Conservation (phyloP, 2,113 vertebrate species). For the Platysternon megacephalum region DNA sequence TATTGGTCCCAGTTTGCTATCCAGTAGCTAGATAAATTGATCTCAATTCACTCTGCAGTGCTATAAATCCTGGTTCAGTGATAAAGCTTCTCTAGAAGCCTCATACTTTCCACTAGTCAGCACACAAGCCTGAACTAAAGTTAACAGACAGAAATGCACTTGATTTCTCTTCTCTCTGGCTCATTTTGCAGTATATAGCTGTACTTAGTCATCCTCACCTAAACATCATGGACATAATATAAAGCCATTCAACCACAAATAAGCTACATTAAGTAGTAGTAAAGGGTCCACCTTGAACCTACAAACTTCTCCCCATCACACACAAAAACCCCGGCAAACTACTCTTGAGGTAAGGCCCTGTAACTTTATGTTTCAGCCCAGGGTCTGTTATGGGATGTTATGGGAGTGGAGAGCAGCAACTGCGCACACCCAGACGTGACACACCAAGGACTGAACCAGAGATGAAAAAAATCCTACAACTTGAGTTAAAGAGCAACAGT, state of each 20-base stretch:
- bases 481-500: too few species aligned
- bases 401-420: not conserved
- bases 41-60: not conserved
- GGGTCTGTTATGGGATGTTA: accelerated
- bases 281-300: not conserved
- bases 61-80: not conserved
- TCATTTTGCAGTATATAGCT: not conserved
- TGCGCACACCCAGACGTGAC: not conserved
- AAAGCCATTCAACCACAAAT: not conserved
- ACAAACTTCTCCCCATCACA: not conserved
- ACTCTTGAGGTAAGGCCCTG: not conserved
- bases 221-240: not conserved
- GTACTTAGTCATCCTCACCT: not conserved
- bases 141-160: not conserved
- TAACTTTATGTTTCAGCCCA: not conserved
- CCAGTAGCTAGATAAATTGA: not conserved
- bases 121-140: not conserved
- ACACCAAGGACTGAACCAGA: not conserved
- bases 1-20: accelerated
- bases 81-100: not conserved
- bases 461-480: too few species aligned
- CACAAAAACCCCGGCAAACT: not conserved
- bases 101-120: not conserved
- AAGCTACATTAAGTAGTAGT: accelerated
- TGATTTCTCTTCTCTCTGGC: not conserved